Base-by-base conservation (phyloP, 2,113 vertebrate species). In the Phrynosoma platyrhinos region DNA sequence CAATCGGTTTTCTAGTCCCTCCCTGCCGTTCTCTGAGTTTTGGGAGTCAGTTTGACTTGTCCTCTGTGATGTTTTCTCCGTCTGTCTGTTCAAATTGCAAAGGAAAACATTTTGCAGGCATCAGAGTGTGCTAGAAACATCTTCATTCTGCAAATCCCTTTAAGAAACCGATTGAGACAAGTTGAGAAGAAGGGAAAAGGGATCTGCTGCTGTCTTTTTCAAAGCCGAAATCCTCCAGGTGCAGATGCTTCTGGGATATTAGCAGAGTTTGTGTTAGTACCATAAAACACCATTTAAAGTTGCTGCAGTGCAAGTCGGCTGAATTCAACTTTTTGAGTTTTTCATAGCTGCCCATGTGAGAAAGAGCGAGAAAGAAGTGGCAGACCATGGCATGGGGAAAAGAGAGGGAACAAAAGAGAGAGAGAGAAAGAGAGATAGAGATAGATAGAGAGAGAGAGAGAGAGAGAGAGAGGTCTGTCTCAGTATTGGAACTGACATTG, bases 121-220 rank as follows among this genome's bases (percentile, higher is more conserved):
- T 53, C 66, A 0, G 1, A 8, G 77, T 69, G 2, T 9, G 62
- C 1, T 86, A 79, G 76, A 83, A 8, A 75, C 53, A n/a, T 32
- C 1, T 42, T 79, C 55, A 84, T 0, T 40, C 52, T 69, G 88
- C 71, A 27, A 30, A 79, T 2, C 78, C 71, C 72, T 47, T 53
- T 7, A 23, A 62, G 1, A 55, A 10, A 36, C 66, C 5, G 47
- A 83, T 76, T 25, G 52, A 2, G 79, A 1, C 40, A 32, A 23
- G 3, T 10, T 0, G 75, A 32, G 75, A 13, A 6, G 1, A 0
- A 0, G 32, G 0, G 0, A 12, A 0, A 0, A 1, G 16, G 0
- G 4, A 23, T n/a, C 13, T 47, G 58, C 3, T 1, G 82, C 69
- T 53, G 27, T 30, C 66, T 10, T 0, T 0, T 2, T 25, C 0